Conservation (phyloP, 2,797 vertebrate species). For the Emydoidea blandingii region DNA sequence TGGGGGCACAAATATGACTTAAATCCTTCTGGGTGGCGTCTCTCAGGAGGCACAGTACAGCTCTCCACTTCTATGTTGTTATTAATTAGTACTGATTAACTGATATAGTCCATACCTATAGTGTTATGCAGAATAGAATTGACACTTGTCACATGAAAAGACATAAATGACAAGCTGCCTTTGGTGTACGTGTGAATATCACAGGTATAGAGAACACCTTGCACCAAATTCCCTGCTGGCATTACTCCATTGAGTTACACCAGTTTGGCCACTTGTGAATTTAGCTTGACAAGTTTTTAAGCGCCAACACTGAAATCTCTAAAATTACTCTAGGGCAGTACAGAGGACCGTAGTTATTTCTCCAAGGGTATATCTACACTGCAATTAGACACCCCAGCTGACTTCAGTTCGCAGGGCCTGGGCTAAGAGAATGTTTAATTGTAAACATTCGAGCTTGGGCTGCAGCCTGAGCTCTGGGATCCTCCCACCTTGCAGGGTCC, state of each 20-base stretch:
- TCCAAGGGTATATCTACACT: background rate
- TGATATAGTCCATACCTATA: background rate
- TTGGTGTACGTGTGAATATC: rapidly evolving
- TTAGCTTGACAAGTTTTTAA: slow-evolving; percentile 30
- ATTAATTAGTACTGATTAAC: background rate
- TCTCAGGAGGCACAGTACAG: background rate
- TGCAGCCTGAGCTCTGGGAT: background rate
- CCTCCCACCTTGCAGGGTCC: background rate
- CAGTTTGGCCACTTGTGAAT: background rate
- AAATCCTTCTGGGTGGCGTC: background rate
- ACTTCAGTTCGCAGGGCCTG: background rate
- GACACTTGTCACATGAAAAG: background rate
- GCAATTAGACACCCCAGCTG: background rate
- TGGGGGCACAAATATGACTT: background rate
- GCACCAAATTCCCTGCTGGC: background rate
- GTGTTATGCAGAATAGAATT: background rate
- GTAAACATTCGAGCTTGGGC: background rate
- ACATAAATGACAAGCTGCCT: background rate
- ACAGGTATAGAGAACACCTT: background rate
- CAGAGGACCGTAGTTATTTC: background rate
- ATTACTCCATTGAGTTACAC: background rate
- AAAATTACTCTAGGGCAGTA: background rate
- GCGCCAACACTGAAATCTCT: slow-evolving; percentile 1
- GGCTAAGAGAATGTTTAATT: background rate
- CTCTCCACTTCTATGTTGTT: background rate